A percentile compares a stretch with the other conserved stretches of the same genome.
These are phyloP conservation scores for Papilio xuthus DNA, from an alignment of 1,140 invertebrate genomes.

Conservation along the genomic window DNA sequence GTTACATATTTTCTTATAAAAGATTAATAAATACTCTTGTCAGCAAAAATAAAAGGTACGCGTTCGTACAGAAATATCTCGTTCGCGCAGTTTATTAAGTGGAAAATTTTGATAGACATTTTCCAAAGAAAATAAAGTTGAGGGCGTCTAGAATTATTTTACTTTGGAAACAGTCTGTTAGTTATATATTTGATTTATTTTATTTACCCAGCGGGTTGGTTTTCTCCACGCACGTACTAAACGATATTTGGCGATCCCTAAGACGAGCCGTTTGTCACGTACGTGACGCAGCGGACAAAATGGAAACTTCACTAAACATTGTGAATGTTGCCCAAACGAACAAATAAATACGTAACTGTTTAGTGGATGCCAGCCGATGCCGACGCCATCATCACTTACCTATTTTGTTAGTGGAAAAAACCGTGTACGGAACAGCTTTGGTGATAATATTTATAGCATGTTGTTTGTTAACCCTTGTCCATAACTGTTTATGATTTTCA, in stretches of 20 bases:
- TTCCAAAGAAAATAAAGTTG: constrained; percentile 38
- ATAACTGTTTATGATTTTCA: background rate
- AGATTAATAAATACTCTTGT: constrained; percentile 38
- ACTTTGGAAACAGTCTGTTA: constrained; percentile 74
- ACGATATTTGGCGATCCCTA: constrained; percentile 81
- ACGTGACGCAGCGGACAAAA: constrained; percentile 76
- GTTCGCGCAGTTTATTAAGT: constrained; percentile 37
- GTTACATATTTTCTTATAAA: constrained; percentile 35
- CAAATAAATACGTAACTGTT: constrained; percentile 77
- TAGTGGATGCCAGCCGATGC: constrained; percentile 59
- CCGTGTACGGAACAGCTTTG: background rate
- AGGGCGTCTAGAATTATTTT: constrained; percentile 60
- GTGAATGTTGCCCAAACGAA: constrained; percentile 65
- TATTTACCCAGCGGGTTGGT: constrained; percentile 78
- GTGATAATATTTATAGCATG: background rate
- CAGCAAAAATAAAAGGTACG: constrained; percentile 38
- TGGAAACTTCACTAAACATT: constrained; percentile 69
- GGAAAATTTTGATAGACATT: constrained; percentile 40
- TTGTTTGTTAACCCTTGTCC: background rate
- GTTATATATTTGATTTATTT: constrained; percentile 80
- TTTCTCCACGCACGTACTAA: constrained; percentile 80
- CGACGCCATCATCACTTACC: background rate
- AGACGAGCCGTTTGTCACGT: constrained; percentile 80
- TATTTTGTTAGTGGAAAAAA: constrained; percentile 2
- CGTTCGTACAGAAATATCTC: constrained; percentile 31